These are phyloP conservation scores for Etheostoma nigrum DNA, from an alignment of 2,797 vertebrate species.

Conservation along the genomic window DNA sequence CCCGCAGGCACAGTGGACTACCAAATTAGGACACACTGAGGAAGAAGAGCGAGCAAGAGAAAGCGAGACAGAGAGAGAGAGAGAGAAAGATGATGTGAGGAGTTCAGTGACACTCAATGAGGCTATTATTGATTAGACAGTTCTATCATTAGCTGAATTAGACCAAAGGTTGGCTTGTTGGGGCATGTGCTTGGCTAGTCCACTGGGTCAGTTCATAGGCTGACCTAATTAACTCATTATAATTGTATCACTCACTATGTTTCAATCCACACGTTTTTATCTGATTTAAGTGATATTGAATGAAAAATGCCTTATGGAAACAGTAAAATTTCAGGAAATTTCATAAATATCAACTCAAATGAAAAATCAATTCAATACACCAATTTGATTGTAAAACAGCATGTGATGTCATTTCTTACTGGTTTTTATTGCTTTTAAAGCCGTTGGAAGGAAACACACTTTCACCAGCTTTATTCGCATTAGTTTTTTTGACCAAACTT, in stretches of 20 bases:
- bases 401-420: no score
- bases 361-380: no score
- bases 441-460: no score
- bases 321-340: no score
- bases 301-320: no score
- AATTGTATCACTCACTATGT: conserved; percentile 14
- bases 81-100: conserved; percentile 18
- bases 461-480: no score
- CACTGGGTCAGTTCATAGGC: conserved; percentile 60
- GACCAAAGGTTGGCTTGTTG: conserved; percentile 48
- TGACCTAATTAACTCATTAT: conserved; percentile 57
- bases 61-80: background rate
- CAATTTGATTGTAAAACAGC: no score
- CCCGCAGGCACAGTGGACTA: conserved; percentile 49
- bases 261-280: no score
- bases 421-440: no score
- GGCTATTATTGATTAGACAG: conserved; percentile 67
- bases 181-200: conserved; percentile 38
- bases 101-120: conserved; percentile 55
- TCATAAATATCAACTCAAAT: no score
- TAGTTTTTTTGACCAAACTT: no score
- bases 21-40: conserved; percentile 55
- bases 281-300: no score
- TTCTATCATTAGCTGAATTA: conserved; percentile 66
- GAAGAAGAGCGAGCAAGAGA: conserved; percentile 24